Base-by-base conservation (phyloP, 1,140 invertebrate species). In the Plodia interpunctella region DNA sequence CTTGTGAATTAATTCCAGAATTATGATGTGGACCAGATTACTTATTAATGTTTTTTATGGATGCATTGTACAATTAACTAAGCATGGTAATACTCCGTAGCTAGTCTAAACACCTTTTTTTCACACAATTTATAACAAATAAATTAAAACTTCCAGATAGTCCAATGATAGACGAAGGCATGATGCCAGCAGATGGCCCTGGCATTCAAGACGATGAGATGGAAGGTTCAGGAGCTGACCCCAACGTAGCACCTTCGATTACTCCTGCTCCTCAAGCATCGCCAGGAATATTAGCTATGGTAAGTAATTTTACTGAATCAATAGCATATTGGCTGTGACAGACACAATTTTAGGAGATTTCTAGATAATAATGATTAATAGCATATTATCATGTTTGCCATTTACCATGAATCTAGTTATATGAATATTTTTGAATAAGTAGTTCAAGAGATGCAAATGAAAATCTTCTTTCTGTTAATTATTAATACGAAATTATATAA, bases 171-270 rank as follows among this genome's bases (percentile, higher is more conserved):
- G 38, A 55, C 38, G 76, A 80, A 13, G 65, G 72, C 59, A 64
- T 79, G 65, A 84, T 80, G 75, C 77, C 75, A 64, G 73, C 66
- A 8, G 56, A 74, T 51, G 76, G 75, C 6, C 49, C 57, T 49
- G 67, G 68, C 30, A 63, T 44, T n/a, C 72, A 76, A 50, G 71
- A 83, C 6, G 80, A 85, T 18, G 79, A 87, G 21, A 75, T 83
- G 15, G 85, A 84, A 55, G 91, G 91, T 0, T 92, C 91, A 6
- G 92, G 91, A 3, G 80, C 84, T 20, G 90, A 87, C 4, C 82
- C 81, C n/a, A 66, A 76, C n/a, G 80, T 68, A 4, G 71, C 62
- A 10, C 57, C 66, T 1, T 49, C 30, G 2, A 80, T 80, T 5
- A 63, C 56, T 5, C 20, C 63, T 0, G 51, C 59, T 1, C 55